Base-by-base conservation (phyloP, 2,113 vertebrate species). In the Diadophis punctatus region DNA sequence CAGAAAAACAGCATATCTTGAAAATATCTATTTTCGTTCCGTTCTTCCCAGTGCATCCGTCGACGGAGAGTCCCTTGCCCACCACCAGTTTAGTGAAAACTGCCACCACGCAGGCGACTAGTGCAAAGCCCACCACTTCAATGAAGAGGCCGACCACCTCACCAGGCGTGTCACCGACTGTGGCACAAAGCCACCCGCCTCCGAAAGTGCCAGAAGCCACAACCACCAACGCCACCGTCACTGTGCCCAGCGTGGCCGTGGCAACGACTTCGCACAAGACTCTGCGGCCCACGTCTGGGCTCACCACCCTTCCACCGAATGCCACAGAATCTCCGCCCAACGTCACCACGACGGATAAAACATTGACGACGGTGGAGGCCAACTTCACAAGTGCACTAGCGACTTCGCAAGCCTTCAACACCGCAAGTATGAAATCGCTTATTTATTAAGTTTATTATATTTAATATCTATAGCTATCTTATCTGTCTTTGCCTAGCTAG, bases 381-480 rank as follows among this genome's bases (percentile, higher is more conserved):
- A 98, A 97, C 52, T 92, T 95, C 94, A 98, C 97, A 48, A 94
- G 92, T 0, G 93, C 63, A 14, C 92, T 95, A 87, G 97, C 97
- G 14, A 97, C 97, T 1, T 95, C 96, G 34, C 95, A 97, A 95
- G 92, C 94, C 95, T 96, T 96, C 96, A 92, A 96, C 95, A 93
- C 96, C 95, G 91, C 97, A 97, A 97, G 98, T 97, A 97, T 0
- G 95, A 95, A 96, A 95, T n/a, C 27, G 0, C 60, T 63, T 30
- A 60, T 11, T 60, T 23, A 58, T 3, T 89, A 94, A 25, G 34
- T 58, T 55, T 92, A 27, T 12, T 92, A 1, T n/a, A 10, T 84
- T 89, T 58, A 20, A 25, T 46, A 58, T 10, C 56, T 58, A 58
- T 58, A 0, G 8, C 55, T 56, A 56, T 56, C 55, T 58, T 25